phyloP scores from a whole-genome alignment of 1,140 invertebrate genomes.

The Mycetomoellerius zeteki region DNA sequence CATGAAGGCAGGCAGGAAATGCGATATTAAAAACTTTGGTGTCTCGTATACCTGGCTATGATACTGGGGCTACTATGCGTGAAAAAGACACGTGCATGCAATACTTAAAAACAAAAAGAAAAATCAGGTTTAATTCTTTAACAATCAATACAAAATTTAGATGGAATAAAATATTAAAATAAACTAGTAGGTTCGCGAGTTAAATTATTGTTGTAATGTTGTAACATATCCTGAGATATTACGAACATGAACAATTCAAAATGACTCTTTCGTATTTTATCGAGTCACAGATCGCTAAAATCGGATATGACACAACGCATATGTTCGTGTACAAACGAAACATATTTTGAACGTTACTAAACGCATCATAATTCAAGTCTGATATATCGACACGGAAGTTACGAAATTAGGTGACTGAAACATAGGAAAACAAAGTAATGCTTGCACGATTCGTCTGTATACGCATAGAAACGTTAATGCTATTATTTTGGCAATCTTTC shows the following conservation, averaged over 20 bases:
- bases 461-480: background rate
- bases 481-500: background rate
- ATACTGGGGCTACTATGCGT: constrained; percentile 68
- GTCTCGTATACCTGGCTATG: constrained; percentile 79
- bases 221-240: background rate
- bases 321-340: background rate
- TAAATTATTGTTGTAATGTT: background rate
- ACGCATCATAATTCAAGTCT: constrained; percentile 28
- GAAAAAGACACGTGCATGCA: constrained; percentile 60
- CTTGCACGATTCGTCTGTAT: background rate
- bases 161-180: background rate
- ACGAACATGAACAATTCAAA: background rate
- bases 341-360: constrained; percentile 12
- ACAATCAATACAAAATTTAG: background rate
- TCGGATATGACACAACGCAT: constrained; percentile 42
- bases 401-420: constrained; percentile 21
- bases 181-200: background rate
- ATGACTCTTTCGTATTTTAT: constrained; percentile 35
- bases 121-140: background rate
- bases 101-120: background rate
- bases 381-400: constrained; percentile 3
- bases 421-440: constrained; percentile 15
- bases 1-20: constrained; percentile 68
- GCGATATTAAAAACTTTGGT: constrained; percentile 73
- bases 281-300: constrained; percentile 39